Conservation (phyloP, 2,113 vertebrate species). For the Prunella fulvescens region DNA sequence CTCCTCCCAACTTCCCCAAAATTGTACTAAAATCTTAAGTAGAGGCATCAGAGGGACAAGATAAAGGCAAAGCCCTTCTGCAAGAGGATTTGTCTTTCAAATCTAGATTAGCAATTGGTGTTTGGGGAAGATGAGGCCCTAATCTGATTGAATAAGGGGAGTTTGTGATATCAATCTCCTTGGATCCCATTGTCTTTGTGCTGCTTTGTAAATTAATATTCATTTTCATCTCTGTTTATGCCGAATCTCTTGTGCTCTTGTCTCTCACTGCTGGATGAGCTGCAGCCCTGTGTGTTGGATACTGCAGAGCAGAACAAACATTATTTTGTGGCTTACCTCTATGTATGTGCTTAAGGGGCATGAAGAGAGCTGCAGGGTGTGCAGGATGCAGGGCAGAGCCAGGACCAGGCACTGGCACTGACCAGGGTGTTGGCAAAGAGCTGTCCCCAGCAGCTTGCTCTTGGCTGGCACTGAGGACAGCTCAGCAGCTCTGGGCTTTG, state of each 20-base stretch:
- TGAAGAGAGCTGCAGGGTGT: neutral
- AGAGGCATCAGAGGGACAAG: constrained; percentile 3
- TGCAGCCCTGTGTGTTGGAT: neutral
- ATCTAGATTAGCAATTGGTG: constrained; percentile 30
- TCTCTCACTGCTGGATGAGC: neutral
- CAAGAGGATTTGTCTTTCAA: constrained; percentile 48
- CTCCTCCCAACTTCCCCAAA: neutral
- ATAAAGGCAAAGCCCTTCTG: constrained; percentile 42
- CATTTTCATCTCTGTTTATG: neutral
- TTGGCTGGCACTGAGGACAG: neutral
- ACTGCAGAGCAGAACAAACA: neutral
- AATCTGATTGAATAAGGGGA: constrained; percentile 42
- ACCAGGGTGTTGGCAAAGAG: accelerated
- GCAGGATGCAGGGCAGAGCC: neutral
- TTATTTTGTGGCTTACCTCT: neutral
- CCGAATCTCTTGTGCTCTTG: neutral
- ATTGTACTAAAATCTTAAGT: neutral
- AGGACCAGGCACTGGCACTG: neutral
- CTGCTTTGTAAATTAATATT: constrained; percentile 60
- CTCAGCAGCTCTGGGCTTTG: neutral
- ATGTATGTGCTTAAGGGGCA: neutral
- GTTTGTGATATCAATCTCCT: constrained; percentile 31
- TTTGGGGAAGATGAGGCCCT: constrained; percentile 38
- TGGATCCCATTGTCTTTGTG: constrained; percentile 44
- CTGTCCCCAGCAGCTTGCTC: accelerated